Conservation (phyloP, 2,797 vertebrate species). For the Oreortyx pictus region DNA sequence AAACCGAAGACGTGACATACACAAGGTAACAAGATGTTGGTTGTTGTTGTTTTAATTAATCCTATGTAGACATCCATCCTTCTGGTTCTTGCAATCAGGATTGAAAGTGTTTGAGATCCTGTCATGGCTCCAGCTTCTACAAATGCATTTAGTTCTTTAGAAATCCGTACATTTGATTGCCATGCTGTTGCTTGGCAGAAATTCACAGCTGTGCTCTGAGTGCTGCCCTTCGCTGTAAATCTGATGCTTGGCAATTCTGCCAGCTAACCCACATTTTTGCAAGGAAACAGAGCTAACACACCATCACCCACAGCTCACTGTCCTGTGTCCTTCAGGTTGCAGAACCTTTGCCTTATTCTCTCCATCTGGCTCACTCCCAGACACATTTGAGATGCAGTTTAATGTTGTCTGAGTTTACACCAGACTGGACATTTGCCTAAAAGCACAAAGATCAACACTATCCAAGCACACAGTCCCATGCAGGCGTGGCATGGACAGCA, state of each 20-base stretch:
- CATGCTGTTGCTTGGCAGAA: background rate
- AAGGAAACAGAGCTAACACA: background rate
- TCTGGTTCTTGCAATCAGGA: background rate
- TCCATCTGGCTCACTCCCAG: background rate
- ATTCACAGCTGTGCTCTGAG: background rate
- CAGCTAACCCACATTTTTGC: background rate
- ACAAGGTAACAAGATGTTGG: background rate
- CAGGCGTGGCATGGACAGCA: background rate
- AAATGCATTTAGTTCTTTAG: background rate
- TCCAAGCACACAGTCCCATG: background rate
- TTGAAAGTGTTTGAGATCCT: background rate
- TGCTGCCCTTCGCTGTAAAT: background rate
- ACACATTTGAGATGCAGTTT: background rate
- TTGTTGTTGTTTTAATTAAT: background rate
- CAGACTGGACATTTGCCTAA: background rate
- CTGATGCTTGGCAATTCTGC: background rate
- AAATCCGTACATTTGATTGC: background rate
- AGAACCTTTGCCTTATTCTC: background rate
- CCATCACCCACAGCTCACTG: background rate
- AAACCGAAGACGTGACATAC: background rate
- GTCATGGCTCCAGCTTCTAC: background rate
- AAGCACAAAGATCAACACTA: background rate
- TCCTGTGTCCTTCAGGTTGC: background rate
- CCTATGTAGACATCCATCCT: background rate
- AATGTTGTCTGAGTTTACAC: background rate